Conservation (phyloP, 1,140 invertebrate species). For the Cardiocondyla obscurior region DNA sequence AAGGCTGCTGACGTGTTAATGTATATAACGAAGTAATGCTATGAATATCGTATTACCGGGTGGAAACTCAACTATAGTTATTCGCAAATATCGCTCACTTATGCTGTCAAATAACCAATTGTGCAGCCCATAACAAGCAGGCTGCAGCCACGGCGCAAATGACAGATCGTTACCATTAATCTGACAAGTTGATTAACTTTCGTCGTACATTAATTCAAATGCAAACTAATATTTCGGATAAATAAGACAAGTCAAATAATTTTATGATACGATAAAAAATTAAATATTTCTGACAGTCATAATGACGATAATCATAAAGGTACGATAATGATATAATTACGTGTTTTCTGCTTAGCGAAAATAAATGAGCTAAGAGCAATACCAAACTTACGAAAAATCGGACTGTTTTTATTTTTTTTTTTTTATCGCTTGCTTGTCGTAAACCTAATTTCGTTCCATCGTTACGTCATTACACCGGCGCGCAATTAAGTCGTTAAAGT, state of each 20-base stretch:
- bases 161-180: slow-evolving; percentile 25
- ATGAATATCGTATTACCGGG: slow-evolving; percentile 15
- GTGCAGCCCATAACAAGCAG: not conserved
- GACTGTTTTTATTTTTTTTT: not conserved
- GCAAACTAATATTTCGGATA: not conserved
- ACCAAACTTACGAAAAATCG: not conserved
- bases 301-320: not conserved
- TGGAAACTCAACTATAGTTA: not conserved
- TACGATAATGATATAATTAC: not conserved
- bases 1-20: slow-evolving; percentile 30
- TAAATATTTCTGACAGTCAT: not conserved
- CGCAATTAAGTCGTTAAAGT: slow-evolving; percentile 18
- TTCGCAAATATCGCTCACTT: slow-evolving; percentile 22
- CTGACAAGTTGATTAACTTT: slow-evolving; percentile 16
- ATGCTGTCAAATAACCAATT: slow-evolving; percentile 30
- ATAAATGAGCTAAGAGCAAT: not conserved
- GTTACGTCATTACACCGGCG: not conserved
- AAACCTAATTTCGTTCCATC: not conserved
- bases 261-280: not conserved
- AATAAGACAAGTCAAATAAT: too few species aligned
- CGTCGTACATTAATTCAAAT: not conserved
- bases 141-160: not conserved
- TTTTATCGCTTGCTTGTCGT: not conserved
- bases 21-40: slow-evolving; percentile 27
- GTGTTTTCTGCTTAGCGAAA: not conserved